A percentile compares a stretch with the other conserved stretches of the same genome.
Evolutionary conservation across 2,888 invertebrate genomes (phyloP).

Genomic region (Parnassius apollo): DNA sequence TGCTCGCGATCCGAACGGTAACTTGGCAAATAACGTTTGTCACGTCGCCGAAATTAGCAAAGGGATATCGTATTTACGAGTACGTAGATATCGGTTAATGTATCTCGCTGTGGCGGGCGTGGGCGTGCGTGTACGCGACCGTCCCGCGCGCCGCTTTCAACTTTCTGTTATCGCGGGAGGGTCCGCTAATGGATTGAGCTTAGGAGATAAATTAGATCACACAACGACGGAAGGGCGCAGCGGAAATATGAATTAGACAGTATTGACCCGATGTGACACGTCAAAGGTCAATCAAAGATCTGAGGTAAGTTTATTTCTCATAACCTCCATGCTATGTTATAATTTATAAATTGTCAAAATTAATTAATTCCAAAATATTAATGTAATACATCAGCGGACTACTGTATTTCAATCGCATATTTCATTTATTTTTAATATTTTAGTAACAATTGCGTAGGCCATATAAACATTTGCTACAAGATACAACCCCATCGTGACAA

Average conservation of each 20-base stretch:
- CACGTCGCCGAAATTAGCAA: constrained; percentile 8
- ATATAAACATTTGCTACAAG: too few species aligned
- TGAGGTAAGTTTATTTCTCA: constrained; percentile 8
- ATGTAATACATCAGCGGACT: too few species aligned
- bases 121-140: constrained; percentile 41
- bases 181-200: constrained; percentile 70
- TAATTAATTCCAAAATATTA: too few species aligned
- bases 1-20: background rate
- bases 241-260: constrained; percentile 65
- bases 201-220: constrained; percentile 70
- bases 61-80: constrained; percentile 22
- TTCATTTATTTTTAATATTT: too few species aligned
- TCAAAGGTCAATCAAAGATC: constrained; percentile 29
- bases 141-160: constrained; percentile 51
- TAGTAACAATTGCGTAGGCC: too few species aligned
- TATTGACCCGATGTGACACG: constrained; percentile 39
- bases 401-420: too few species aligned
- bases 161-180: constrained; percentile 63
- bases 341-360: too few species aligned
- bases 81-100: background rate
- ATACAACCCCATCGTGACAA: too few species aligned
- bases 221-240: constrained; percentile 63
- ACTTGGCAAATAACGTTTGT: background rate
- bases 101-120: constrained; percentile 23
- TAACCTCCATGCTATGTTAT: background rate